Evolutionary conservation across 53 echinoderm and acorn worm genomes (phyloP).

Genomic region (Patiria pectinifera): DNA sequence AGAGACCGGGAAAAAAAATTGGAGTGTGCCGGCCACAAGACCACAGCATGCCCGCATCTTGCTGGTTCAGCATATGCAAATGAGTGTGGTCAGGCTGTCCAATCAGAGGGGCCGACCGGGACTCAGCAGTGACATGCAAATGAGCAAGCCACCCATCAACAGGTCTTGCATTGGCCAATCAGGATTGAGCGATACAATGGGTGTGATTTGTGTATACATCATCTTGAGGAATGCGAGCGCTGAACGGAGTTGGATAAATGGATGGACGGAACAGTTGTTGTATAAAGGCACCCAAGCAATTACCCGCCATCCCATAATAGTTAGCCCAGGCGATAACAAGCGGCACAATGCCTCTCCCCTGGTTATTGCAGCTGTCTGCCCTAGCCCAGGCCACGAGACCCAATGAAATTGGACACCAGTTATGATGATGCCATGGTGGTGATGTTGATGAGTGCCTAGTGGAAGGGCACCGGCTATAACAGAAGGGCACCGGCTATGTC

Average conservation of each 20-base stretch:
- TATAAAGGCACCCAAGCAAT: conserved; percentile 18
- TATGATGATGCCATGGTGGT: conserved; percentile 40
- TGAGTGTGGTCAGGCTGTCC: not conserved
- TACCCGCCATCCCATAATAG: conserved; percentile 51
- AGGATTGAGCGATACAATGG: not conserved
- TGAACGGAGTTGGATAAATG: not conserved
- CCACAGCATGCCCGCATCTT: conserved; percentile 33
- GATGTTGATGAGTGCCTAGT: conserved; percentile 29
- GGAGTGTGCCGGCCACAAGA: conserved; percentile 57
- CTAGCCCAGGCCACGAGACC: conserved; percentile 21
- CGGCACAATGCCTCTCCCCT: conserved; percentile 44
- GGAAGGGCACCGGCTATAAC: not conserved
- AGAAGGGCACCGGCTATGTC: not conserved
- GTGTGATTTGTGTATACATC: conserved; percentile 42
- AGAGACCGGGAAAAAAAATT: not conserved
- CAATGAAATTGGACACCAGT: conserved; percentile 52
- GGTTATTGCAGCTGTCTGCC: conserved; percentile 59
- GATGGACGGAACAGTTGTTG: not conserved
- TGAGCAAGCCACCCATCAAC: conserved; percentile 58
- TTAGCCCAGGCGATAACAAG: conserved; percentile 44
- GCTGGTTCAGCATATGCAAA: conserved; percentile 60
- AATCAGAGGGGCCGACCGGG: not conserved
- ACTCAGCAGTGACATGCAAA: conserved; percentile 55
- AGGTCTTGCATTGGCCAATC: conserved; percentile 36
- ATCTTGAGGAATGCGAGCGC: conserved; percentile 18